Evolutionary conservation across 2,797 vertebrate genomes (phyloP), one percentile per base, ranked within the genome.

Genomic region (Urocyon cinereoargenteus): DNA sequence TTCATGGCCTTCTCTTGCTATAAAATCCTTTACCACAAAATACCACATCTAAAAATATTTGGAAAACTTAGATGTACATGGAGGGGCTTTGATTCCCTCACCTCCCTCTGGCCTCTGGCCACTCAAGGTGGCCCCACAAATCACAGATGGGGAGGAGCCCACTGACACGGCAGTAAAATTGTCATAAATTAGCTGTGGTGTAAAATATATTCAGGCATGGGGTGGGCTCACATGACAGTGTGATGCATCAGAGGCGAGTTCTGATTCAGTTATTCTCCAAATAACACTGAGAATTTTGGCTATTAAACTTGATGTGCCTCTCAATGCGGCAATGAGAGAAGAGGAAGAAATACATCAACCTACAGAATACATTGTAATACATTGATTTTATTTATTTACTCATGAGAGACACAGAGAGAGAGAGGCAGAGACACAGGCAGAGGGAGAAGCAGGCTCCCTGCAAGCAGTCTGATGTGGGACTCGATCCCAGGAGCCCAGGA

Each of bases 11-110:
- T 68, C 62, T 82, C 86, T 64, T 66, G 21, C 45, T 84, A 16
- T 68, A 45, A 91, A 68, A 81, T 73, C 45, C 53, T 57, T 96
- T 40, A 51, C 75, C 70, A 79, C 83, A 79, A 70, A 93, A 73
- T 40, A 34, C 36, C 40, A 31, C 8, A 79, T 31, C 45, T 81
- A 75, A 5, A 83, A 66, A 79, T 95, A 93, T 64, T 68, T 49
- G 55, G 53, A 78, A 86, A 94, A 70, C 1, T 18, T 26, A 86
- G 75, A 91, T n/a, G 45, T 57, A 86, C 6, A 62, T 10, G 5
- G 55, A 94, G 5, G 34, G 31, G 53, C 15, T 84, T 79, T 93
- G 83, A 49, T 78, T 77, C 16, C 40, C 40, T 90, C 6, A 0
- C 28, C 55, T 91, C 16, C 68, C 57, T 73, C 66, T 68, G 70